These are phyloP conservation scores for Xenopus petersii DNA, from an alignment of 2,797 vertebrate genomes.

Conservation along the genomic window DNA sequence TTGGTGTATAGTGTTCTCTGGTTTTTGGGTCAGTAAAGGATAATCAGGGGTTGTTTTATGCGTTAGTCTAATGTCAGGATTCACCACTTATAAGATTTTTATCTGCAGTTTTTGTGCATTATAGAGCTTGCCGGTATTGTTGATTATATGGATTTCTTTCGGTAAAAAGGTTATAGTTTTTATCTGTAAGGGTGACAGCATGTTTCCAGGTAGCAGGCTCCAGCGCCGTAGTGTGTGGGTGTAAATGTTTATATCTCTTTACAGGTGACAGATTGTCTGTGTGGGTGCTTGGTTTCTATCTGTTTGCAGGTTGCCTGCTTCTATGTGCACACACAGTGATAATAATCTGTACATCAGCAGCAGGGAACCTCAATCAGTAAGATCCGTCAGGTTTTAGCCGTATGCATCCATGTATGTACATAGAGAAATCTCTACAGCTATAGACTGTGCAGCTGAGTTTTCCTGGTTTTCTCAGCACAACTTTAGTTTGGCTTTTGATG, in stretches of 20 bases:
- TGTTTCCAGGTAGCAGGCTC: slow-evolving; percentile 5
- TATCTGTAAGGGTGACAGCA: background rate
- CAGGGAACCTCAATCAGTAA: background rate
- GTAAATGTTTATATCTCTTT: slow-evolving; percentile 29
- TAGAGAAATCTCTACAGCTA: background rate
- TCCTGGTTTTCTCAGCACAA: too few species aligned
- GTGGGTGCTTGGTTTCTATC: slow-evolving; percentile 29
- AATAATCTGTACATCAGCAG: background rate
- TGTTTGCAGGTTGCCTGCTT: slow-evolving; percentile 21
- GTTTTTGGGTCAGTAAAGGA: too few species aligned
- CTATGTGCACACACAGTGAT: slow-evolving; percentile 26
- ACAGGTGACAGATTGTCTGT: slow-evolving; percentile 39
- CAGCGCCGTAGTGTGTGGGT: slow-evolving; percentile 14
- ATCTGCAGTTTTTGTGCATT: too few species aligned
- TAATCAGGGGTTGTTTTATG: too few species aligned
- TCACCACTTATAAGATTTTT: too few species aligned
- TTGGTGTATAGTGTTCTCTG: too few species aligned
- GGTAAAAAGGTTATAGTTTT: too few species aligned
- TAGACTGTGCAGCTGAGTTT: too few species aligned
- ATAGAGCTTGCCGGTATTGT: too few species aligned
- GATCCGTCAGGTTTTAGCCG: background rate
- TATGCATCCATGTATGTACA: background rate
- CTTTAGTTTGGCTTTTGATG: too few species aligned
- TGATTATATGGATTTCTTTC: too few species aligned
- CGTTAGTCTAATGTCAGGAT: background rate